phyloP scores from a whole-genome alignment of 2,113 vertebrate genomes.

The Sceloporus tristichus region DNA sequence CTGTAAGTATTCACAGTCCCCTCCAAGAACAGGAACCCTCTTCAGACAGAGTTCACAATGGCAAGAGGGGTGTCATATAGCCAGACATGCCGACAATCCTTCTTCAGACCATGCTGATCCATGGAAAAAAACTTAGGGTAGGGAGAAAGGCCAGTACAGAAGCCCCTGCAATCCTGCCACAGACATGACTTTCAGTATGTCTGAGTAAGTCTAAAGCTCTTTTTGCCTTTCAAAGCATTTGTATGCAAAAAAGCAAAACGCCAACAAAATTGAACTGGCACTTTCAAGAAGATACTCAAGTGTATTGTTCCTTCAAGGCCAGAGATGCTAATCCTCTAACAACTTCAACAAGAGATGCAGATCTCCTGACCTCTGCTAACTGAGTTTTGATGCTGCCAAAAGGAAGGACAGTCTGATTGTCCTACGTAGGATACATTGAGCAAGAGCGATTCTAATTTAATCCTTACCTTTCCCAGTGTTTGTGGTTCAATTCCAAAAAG shows the following conservation, averaged over 20 bases:
- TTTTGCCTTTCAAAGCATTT: background rate
- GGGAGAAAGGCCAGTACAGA: background rate
- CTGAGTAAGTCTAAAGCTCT: background rate
- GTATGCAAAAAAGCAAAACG: background rate
- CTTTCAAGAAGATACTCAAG: background rate
- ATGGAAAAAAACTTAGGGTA: background rate
- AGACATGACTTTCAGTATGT: background rate
- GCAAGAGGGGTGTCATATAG: background rate
- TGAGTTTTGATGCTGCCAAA: background rate
- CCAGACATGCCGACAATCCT: background rate
- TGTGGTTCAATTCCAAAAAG: constrained; percentile 96
- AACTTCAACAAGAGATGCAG: background rate
- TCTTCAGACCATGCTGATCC: background rate
- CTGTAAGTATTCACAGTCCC: background rate
- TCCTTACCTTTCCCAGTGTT: constrained; percentile 97
- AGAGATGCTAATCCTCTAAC: background rate
- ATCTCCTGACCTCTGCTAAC: background rate
- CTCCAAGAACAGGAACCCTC: background rate
- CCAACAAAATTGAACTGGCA: background rate
- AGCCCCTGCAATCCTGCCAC: background rate
- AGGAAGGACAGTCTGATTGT: background rate
- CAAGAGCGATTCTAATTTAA: constrained; percentile 36
- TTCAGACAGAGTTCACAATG: background rate
- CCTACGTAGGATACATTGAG: background rate
- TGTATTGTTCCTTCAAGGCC: background rate